A percentile compares a stretch with the other conserved stretches of the same genome.
phyloP scores from a whole-genome alignment of 2,113 vertebrate genomes.

The Camelus dromedarius region DNA sequence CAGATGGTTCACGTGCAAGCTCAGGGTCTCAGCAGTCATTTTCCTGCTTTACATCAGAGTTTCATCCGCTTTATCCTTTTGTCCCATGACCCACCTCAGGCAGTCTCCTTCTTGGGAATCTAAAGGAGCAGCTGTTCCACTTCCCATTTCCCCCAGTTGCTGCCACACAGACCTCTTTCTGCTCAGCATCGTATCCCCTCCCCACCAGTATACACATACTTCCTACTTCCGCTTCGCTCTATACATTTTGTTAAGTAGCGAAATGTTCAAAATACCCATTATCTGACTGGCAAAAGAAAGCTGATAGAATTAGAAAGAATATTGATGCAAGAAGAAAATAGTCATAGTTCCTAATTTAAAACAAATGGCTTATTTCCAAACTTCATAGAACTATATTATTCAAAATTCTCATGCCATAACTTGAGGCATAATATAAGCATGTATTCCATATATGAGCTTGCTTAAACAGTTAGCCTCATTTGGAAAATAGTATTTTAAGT shows the following conservation, averaged over 20 bases:
- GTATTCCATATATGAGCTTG: background rate
- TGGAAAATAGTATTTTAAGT: slow-evolving; percentile 53
- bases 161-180: slow-evolving; percentile 82
- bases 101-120: slow-evolving; percentile 92
- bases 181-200: slow-evolving; percentile 1
- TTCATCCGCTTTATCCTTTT: slow-evolving; percentile 95
- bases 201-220: slow-evolving; percentile 88
- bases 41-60: slow-evolving; percentile 92
- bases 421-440: background rate
- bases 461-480: background rate
- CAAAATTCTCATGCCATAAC: slow-evolving; percentile 14
- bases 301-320: slow-evolving; percentile 72
- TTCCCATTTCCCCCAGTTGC: slow-evolving; percentile 92
- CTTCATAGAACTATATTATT: background rate
- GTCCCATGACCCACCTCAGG: slow-evolving; percentile 91
- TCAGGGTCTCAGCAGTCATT: slow-evolving; percentile 91
- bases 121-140: slow-evolving; percentile 94
- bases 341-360: background rate
- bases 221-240: slow-evolving; percentile 88
- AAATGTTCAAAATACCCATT: slow-evolving; percentile 92
- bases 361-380: slow-evolving; percentile 36
- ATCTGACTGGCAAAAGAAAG: slow-evolving; percentile 90
- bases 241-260: slow-evolving; percentile 85
- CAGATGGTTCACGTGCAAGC: slow-evolving; percentile 87
- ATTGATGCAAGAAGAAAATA: slow-evolving; percentile 62